Conservation (phyloP, 2,113 vertebrate genomes). For the Periophthalmus modestus region DNA sequence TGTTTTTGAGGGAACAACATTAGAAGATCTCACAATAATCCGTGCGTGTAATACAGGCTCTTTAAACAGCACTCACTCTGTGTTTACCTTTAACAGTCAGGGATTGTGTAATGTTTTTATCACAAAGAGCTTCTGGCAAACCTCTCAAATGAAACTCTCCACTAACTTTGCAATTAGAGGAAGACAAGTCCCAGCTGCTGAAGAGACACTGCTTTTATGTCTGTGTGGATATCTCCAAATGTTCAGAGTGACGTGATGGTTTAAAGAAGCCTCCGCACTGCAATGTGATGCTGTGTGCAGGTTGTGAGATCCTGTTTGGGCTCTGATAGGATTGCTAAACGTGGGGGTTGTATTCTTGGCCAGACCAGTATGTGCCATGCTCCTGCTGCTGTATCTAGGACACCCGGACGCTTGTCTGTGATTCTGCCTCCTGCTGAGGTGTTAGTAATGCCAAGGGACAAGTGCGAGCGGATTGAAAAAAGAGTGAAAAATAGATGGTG, state of each 20-base stretch:
- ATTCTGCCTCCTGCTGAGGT: conserved; percentile 69
- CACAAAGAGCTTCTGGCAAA: conserved; percentile 1
- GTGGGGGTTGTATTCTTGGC: conserved; percentile 35
- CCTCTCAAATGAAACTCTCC: background rate
- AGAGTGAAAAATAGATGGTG: conserved; percentile 59
- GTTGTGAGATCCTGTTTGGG: conserved; percentile 26
- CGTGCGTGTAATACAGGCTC: background rate
- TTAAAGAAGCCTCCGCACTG: conserved; percentile 9
- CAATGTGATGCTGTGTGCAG: conserved; percentile 13
- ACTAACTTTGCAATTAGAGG: conserved; percentile 16
- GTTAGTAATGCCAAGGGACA: conserved; percentile 68
- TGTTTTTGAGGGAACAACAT: no score
- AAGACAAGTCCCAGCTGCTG: conserved; percentile 5
- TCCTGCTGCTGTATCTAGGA: conserved; percentile 69
- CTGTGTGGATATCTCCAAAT: conserved; percentile 37
- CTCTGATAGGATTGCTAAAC: conserved; percentile 41
- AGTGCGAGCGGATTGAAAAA: conserved; percentile 61
- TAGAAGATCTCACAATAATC: no score
- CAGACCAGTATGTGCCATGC: conserved; percentile 54
- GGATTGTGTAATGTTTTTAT: background rate
- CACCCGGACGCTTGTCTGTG: conserved; percentile 67
- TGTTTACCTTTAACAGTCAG: background rate
- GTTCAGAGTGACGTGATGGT: conserved; percentile 19
- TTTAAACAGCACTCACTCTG: background rate
- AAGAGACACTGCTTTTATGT: conserved; percentile 5